These are phyloP conservation scores for Steinernema khuongi DNA, from an alignment of 1,140 invertebrate species.

Conservation along the genomic window DNA sequence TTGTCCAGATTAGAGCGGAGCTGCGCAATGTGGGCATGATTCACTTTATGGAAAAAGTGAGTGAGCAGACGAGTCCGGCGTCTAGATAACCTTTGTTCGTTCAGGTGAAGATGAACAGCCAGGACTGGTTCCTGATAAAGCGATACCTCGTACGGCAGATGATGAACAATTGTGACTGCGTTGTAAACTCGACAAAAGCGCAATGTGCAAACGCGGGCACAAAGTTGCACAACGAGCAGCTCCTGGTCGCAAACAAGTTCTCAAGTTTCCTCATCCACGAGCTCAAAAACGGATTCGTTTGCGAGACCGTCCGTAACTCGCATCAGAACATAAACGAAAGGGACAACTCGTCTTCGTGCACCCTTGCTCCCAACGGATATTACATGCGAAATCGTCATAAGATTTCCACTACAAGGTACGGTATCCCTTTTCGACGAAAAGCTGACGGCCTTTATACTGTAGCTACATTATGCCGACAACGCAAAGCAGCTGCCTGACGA, in stretches of 20 bases:
- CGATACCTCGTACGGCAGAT: conserved; percentile 8
- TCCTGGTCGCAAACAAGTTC: conserved; percentile 15
- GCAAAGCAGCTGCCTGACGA: conserved; percentile 3
- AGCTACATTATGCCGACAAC: neutral
- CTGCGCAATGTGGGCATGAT: conserved; percentile 12
- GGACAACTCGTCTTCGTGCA: conserved; percentile 1
- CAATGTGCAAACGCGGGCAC: neutral
- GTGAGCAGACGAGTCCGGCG: neutral
- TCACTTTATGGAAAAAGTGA: conserved; percentile 18
- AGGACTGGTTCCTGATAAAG: conserved; percentile 18
- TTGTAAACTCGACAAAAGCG: neutral
- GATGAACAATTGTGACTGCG: conserved; percentile 18
- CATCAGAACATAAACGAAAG: conserved; percentile 9
- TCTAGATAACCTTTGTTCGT: neutral
- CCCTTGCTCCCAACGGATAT: neutral
- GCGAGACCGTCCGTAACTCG: conserved; percentile 10
- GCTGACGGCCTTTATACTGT: neutral
- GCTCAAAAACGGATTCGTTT: conserved; percentile 17
- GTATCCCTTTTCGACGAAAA: neutral
- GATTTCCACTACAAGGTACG: neutral
- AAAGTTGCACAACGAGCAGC: conserved; percentile 13
- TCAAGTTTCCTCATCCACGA: conserved; percentile 19
- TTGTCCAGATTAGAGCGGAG: conserved; percentile 12
- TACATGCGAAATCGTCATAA: conserved; percentile 3
- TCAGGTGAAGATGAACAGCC: conserved; percentile 14